Base-by-base conservation (phyloP, 2,888 invertebrate species). In the Cerceris rybyensis region DNA sequence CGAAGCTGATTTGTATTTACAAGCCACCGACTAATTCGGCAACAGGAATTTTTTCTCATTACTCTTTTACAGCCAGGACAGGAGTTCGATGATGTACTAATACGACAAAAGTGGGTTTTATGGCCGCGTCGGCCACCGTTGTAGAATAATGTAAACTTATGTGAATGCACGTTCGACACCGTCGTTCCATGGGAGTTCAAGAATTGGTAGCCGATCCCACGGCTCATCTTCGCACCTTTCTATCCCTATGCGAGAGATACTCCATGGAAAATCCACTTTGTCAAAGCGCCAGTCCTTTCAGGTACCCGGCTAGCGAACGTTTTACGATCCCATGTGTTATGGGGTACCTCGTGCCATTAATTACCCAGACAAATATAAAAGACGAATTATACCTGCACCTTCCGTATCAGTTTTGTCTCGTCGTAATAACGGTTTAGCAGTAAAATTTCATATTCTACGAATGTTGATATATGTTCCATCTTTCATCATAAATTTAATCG, bases 311-410 rank as follows among this genome's bases (percentile, higher is more conserved):
- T 41, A 13, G 8, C 16, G 16, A n/a, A 43, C 52, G 46, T 70
- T 74, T 66, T 71, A 75, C 58, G 70, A 70, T 70, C 55, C 61
- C 65, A 64, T 75, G 61, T 54, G 66, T 80, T 71, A 71, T 63
- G 59, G 69, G 60, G 60, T 60, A 71, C 14, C 71, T 69, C 52
- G 64, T 28, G 72, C 70, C 67, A 80, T 80, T 82, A 81, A 83
- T 83, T 83, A 82, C 78, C 74, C 72, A 75, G 75, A 82, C 82
- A 78, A 82, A 82, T 65, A 73, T 73, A 72, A 73, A 74, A 57
- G 49, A 74, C 77, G 76, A 82, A 69, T 80, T 82, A 82, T 80
- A 74, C 58, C 60, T 66, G 55, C 69, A 61, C 73, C 70, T 60
- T 71, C 58, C 60, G 73, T 28, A 52, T 59, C 64, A 57, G 49